These are phyloP conservation scores for Hypotaenidia okinawae DNA, from an alignment of 2,797 vertebrate species.

Conservation along the genomic window DNA sequence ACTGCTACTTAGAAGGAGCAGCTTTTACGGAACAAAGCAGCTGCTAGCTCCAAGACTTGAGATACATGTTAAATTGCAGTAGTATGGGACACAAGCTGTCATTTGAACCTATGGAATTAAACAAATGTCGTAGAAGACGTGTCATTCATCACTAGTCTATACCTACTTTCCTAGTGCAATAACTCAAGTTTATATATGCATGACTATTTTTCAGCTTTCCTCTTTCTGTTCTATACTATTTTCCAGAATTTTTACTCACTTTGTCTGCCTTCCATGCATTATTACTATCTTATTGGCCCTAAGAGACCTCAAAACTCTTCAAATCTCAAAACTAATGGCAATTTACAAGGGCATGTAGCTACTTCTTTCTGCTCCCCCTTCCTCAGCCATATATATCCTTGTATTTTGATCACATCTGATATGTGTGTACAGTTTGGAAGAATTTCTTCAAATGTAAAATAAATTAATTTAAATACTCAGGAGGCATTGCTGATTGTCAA, in stretches of 20 bases:
- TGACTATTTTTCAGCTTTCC: neutral
- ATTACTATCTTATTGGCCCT: neutral
- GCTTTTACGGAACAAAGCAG: constrained; percentile 8
- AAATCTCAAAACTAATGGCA: neutral
- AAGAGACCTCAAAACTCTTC: neutral
- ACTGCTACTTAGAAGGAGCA: neutral
- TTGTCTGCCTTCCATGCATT: neutral
- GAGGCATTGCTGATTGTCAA: constrained; percentile 11
- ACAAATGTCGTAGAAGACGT: neutral
- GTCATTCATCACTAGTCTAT: neutral
- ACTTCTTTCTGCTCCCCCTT: neutral
- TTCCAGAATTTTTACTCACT: neutral
- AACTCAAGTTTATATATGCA: neutral
- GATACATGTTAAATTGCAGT: neutral
- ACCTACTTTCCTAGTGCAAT: neutral
- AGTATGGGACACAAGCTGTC: neutral
- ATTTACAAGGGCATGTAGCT: neutral
- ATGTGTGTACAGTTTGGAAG: neutral
- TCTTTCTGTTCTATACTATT: neutral
- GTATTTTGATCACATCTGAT: neutral
- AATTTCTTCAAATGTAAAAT: constrained; percentile 11
- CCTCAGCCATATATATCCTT: neutral
- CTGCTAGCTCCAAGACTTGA: neutral
- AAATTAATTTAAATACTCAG: neutral
- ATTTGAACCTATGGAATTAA: constrained; percentile 23